These are phyloP conservation scores for Gymnoscopelus braueri DNA, from an alignment of 2,797 vertebrate genomes.

Conservation along the genomic window DNA sequence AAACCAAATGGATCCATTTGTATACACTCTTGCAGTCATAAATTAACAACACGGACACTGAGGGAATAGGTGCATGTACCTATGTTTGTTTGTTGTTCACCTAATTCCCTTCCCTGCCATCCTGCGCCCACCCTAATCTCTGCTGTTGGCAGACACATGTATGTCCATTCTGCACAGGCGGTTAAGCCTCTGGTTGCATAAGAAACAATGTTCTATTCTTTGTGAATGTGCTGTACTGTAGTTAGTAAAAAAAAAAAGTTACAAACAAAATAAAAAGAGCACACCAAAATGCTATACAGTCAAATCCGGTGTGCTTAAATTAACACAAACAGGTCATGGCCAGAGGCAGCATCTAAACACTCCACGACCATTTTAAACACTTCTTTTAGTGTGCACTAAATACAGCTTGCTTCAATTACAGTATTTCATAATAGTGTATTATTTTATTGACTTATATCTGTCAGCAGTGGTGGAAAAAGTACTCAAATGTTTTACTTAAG, in stretches of 20 bases:
- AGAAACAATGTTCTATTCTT: constrained; percentile 25
- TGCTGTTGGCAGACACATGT: constrained; percentile 13
- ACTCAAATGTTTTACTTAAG: too few species aligned
- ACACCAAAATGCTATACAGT: constrained; percentile 2
- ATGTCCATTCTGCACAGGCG: constrained; percentile 24
- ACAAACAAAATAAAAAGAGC: constrained; percentile 27
- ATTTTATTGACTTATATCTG: too few species aligned
- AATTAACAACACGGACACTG: too few species aligned
- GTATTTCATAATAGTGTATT: too few species aligned
- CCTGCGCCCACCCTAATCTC: constrained; percentile 29
- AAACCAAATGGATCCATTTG: too few species aligned
- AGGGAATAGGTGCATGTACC: too few species aligned
- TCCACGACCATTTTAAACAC: too few species aligned
- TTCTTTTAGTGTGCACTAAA: too few species aligned
- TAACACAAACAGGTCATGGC: background rate
- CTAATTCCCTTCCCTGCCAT: background rate
- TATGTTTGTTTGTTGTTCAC: background rate
- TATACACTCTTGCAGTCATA: too few species aligned
- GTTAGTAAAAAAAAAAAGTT: constrained; percentile 1
- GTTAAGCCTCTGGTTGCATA: constrained; percentile 46
- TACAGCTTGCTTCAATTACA: too few species aligned
- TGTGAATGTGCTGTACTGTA: too few species aligned
- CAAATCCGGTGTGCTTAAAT: background rate
- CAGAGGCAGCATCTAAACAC: background rate
- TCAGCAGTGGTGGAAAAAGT: too few species aligned